These are phyloP conservation scores for Pluvianellus socialis DNA, from an alignment of 2,113 vertebrate species.

Conservation along the genomic window DNA sequence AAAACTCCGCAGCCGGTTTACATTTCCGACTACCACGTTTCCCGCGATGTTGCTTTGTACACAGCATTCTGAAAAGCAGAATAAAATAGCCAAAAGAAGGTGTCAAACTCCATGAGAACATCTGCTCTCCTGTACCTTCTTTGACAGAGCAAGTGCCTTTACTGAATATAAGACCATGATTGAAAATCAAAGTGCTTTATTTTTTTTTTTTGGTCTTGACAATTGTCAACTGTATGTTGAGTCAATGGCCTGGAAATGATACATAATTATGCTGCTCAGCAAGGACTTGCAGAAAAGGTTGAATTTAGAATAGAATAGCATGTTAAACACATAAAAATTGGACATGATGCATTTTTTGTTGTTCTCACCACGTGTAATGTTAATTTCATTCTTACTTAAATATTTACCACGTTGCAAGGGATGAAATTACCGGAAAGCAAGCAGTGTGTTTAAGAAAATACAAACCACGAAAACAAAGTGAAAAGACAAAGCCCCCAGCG, in stretches of 20 bases:
- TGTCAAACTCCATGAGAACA: background rate
- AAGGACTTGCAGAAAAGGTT: background rate
- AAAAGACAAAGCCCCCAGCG: background rate
- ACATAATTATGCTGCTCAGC: background rate
- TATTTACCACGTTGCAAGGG: constrained; percentile 37
- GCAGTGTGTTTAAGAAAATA: background rate
- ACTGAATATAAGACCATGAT: background rate
- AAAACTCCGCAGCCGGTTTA: background rate
- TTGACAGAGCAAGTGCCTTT: background rate
- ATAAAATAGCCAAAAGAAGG: background rate
- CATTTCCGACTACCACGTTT: background rate
- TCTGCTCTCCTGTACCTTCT: background rate
- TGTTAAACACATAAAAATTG: background rate
- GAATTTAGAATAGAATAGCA: background rate
- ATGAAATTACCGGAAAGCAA: constrained; percentile 44
- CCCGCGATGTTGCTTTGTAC: background rate
- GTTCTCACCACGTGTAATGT: constrained; percentile 15
- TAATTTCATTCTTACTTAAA: constrained; percentile 48
- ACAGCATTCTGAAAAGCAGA: background rate
- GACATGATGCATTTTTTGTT: constrained; percentile 28
- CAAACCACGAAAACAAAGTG: background rate
- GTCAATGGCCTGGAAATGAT: background rate
- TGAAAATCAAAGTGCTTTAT: background rate
- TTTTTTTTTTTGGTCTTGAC: background rate
- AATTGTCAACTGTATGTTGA: background rate